These are phyloP conservation scores for Pelecanus crispus DNA, from an alignment of 2,113 vertebrate genomes.

Conservation along the genomic window DNA sequence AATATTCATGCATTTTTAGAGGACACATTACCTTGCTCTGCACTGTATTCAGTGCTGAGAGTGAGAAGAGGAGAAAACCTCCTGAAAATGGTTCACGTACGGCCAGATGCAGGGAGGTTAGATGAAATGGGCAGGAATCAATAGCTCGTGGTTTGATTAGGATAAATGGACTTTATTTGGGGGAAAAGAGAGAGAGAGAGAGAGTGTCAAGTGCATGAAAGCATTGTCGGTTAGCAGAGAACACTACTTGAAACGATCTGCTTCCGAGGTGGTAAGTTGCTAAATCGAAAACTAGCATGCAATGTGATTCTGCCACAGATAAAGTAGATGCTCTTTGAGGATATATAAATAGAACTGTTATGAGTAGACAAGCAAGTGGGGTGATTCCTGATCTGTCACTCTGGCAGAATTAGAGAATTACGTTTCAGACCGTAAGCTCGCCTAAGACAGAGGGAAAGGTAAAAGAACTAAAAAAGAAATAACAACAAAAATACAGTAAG, in stretches of 20 bases:
- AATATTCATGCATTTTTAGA: conserved; percentile 27
- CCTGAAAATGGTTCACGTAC: background rate
- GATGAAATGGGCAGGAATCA: conserved; percentile 2
- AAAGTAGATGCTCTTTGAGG: conserved; percentile 44
- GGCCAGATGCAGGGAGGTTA: background rate
- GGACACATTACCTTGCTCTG: background rate
- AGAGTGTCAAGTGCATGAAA: background rate
- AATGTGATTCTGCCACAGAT: conserved; percentile 51
- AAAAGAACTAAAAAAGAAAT: background rate
- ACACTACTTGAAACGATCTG: conserved; percentile 2
- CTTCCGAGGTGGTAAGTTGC: conserved; percentile 30
- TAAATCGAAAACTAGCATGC: conserved; percentile 48
- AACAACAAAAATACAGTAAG: background rate
- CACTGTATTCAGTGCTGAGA: background rate
- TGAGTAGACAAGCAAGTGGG: background rate
- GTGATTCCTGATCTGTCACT: conserved; percentile 45
- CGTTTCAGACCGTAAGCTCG: background rate
- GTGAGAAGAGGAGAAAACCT: background rate
- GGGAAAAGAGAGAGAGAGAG: background rate
- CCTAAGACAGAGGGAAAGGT: background rate
- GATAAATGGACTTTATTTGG: conserved; percentile 33
- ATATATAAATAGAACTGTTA: conserved; percentile 51
- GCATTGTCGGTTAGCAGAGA: background rate
- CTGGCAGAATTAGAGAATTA: background rate
- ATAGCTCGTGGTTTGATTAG: conserved; percentile 35